Conservation (phyloP, 1,140 invertebrate genomes). For the Lepidotrigona ventralis region DNA sequence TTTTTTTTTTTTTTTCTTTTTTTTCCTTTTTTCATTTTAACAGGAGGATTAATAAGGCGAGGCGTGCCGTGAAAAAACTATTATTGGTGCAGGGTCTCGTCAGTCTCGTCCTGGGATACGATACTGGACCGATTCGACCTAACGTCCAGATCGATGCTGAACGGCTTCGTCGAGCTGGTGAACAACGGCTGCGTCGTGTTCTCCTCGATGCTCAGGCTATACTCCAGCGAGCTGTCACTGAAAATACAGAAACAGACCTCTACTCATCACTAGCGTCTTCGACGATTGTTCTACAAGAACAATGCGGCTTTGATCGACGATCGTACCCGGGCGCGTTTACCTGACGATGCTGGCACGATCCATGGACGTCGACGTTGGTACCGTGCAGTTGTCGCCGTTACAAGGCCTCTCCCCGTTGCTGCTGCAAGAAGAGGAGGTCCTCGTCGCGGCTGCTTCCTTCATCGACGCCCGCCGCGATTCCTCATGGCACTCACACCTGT, state of each 20-base stretch:
- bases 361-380: constrained; percentile 53
- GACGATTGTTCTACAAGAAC: constrained; percentile 33
- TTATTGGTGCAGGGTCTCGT: constrained; percentile 68
- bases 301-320: constrained; percentile 42
- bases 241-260: constrained; percentile 79
- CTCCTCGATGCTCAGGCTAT: constrained; percentile 73
- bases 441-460: constrained; percentile 61
- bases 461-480: constrained; percentile 74
- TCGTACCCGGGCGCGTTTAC: constrained; percentile 68
- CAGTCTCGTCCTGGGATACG: constrained; percentile 79
- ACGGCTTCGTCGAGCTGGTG: constrained; percentile 75
- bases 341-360: constrained; percentile 74
- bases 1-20: not conserved
- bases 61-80: constrained; percentile 31
- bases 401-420: constrained; percentile 61
- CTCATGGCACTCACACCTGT: constrained; percentile 89
- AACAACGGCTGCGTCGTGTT: constrained; percentile 65
- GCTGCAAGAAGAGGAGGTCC: constrained; percentile 61
- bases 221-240: constrained; percentile 81
- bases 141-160: constrained; percentile 81
- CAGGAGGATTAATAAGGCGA: constrained; percentile 40
- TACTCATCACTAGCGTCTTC: constrained; percentile 73
- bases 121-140: constrained; percentile 81
- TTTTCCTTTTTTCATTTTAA: not conserved
- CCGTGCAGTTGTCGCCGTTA: constrained; percentile 54